phyloP scores from a whole-genome alignment of 1,140 invertebrate species.

The Camponotus vicinus region DNA sequence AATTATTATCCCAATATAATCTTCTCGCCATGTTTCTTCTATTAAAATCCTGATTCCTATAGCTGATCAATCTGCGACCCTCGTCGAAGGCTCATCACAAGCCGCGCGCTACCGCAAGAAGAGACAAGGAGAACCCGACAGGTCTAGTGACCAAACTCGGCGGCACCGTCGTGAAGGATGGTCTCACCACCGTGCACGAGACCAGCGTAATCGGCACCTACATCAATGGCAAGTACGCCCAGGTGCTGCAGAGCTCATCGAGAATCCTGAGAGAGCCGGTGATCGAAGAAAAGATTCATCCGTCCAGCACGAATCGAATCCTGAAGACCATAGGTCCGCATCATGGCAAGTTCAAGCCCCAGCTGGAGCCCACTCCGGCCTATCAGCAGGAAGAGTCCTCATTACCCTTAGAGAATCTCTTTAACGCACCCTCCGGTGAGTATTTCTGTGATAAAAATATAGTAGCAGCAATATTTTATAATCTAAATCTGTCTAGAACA shows the following conservation, averaged over 20 bases:
- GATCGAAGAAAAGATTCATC: slow-evolving; percentile 87
- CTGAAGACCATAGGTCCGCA: slow-evolving; percentile 91
- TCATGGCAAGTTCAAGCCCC: slow-evolving; percentile 83
- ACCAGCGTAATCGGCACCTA: slow-evolving; percentile 95
- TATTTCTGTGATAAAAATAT: background rate
- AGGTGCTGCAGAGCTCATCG: slow-evolving; percentile 92
- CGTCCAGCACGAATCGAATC: slow-evolving; percentile 89
- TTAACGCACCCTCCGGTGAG: slow-evolving; percentile 80
- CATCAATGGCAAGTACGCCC: slow-evolving; percentile 95
- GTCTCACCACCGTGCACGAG: slow-evolving; percentile 94
- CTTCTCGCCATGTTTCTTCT: background rate
- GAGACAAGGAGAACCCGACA: slow-evolving; percentile 89
- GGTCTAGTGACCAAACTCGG: slow-evolving; percentile 93
- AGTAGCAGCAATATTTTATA: background rate
- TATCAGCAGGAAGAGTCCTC: slow-evolving; percentile 87
- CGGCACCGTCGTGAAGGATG: slow-evolving; percentile 93
- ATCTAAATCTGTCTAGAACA: background rate
- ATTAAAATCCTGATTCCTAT: background rate
- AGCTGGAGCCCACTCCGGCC: slow-evolving; percentile 89
- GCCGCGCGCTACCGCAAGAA: slow-evolving; percentile 80
- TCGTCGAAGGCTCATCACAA: slow-evolving; percentile 80
- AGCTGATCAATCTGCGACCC: slow-evolving; percentile 86
- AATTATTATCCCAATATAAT: slow-evolving; percentile 5
- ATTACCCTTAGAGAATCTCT: slow-evolving; percentile 84
- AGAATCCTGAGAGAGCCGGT: slow-evolving; percentile 82